Evolutionary conservation across 92 coral and sea anemone genomes (phyloP).

Genomic region (Porites rus): DNA sequence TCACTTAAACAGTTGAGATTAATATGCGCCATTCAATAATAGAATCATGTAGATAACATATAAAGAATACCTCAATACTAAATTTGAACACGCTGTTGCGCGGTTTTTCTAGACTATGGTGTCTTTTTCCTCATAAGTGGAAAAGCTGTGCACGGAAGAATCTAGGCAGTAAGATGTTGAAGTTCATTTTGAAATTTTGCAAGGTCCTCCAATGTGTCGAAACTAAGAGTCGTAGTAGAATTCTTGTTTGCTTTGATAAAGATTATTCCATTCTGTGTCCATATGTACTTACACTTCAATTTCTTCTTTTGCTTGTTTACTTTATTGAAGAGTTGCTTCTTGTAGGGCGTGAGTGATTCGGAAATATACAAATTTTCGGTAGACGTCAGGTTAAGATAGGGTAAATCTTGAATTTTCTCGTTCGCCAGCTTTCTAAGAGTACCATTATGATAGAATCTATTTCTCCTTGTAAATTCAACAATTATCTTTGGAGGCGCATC

Average conservation of each 20-base stretch:
- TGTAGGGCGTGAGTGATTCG: slow-evolving; percentile 5
- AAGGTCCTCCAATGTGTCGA: neutral
- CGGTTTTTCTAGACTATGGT: slow-evolving; percentile 4
- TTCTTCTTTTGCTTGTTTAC: slow-evolving; percentile 2
- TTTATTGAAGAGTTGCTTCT: slow-evolving; percentile 5
- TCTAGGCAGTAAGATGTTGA: slow-evolving; percentile 2
- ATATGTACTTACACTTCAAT: neutral
- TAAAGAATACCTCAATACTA: too few relatives aligned
- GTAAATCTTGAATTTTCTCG: neutral
- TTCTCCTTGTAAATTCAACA: too few relatives aligned
- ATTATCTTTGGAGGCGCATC: too few relatives aligned
- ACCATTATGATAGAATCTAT: neutral
- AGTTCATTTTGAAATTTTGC: neutral
- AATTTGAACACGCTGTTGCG: too few relatives aligned
- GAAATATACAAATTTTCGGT: neutral
- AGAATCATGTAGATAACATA: too few relatives aligned
- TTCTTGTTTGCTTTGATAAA: neutral
- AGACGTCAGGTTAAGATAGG: slow-evolving; percentile 2
- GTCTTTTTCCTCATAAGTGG: neutral
- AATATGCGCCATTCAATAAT: too few relatives aligned
- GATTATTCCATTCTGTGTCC: slow-evolving; percentile 7
- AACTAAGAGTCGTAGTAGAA: neutral
- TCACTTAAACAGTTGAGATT: neutral
- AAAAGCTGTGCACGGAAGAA: neutral
- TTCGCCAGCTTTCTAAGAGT: too few relatives aligned